These are phyloP conservation scores for Metallyticus violacea DNA, from an alignment of 2,888 invertebrate genomes.

Conservation along the genomic window DNA sequence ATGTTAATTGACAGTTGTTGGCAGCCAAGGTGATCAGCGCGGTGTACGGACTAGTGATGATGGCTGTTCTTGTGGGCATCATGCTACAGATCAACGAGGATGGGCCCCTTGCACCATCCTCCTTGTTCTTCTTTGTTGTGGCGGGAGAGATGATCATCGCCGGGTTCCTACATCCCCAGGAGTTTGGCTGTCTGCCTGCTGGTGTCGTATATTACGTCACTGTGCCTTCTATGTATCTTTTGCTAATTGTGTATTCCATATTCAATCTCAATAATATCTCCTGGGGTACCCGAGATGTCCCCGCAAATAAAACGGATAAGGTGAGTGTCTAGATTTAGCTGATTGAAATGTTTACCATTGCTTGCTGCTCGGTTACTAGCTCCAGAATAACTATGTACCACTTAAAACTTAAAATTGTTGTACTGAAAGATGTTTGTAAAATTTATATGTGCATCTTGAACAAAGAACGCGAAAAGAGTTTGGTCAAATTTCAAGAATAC, in stretches of 20 bases:
- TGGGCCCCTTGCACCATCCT: slow-evolving; percentile 77
- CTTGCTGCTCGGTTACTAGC: too few species aligned
- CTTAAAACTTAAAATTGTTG: too few species aligned
- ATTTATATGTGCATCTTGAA: too few species aligned
- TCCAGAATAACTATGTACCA: too few species aligned
- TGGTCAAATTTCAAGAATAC: too few species aligned
- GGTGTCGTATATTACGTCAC: slow-evolving; percentile 82
- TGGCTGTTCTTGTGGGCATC: slow-evolving; percentile 80
- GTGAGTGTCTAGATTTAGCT: slow-evolving; percentile 20
- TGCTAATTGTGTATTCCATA: slow-evolving; percentile 86
- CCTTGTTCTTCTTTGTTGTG: slow-evolving; percentile 75
- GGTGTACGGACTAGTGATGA: slow-evolving; percentile 80
- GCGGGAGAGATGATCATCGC: slow-evolving; percentile 57
- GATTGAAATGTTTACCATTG: too few species aligned
- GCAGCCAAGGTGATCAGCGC: slow-evolving; percentile 74
- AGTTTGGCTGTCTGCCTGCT: slow-evolving; percentile 70
- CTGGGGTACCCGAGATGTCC: slow-evolving; percentile 89
- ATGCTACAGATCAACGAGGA: slow-evolving; percentile 74
- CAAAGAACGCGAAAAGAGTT: too few species aligned
- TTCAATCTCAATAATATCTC: slow-evolving; percentile 91
- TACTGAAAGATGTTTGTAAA: too few species aligned
- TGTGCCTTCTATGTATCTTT: slow-evolving; percentile 92
- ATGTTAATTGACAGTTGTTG: slow-evolving; percentile 58
- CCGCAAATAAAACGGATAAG: slow-evolving; percentile 42
- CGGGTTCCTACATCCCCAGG: slow-evolving; percentile 73